Conservation (phyloP, 2,888 invertebrate genomes). For the Timema podura region DNA sequence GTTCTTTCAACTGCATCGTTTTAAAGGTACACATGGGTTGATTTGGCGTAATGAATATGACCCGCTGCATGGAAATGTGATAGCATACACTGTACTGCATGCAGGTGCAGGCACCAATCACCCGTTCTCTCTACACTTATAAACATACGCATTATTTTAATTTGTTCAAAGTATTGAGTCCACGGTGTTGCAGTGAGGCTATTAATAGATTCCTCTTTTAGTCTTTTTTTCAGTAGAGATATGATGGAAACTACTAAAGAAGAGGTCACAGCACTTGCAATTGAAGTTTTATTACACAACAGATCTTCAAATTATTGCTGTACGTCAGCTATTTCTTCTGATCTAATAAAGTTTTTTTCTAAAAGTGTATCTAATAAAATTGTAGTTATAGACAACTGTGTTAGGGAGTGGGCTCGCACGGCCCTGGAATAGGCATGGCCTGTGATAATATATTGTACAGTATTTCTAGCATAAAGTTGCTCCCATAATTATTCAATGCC, state of each 20-base stretch:
- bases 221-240: background rate
- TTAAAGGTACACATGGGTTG: background rate
- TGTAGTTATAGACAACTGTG: background rate
- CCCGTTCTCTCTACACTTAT: background rate
- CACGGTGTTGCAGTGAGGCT: background rate
- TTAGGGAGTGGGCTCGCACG: background rate
- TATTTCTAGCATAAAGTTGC: background rate
- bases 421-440: constrained; percentile 1
- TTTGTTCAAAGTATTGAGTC: background rate
- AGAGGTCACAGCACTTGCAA: too few relatives aligned
- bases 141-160: background rate
- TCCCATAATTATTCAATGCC: background rate
- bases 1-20: background rate
- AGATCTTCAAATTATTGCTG: too few relatives aligned
- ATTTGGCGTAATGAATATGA: background rate
- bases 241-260: background rate
- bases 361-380: background rate
- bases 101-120: background rate
- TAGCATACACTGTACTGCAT: background rate
- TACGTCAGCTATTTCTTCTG: too few relatives aligned
- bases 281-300: too few relatives aligned
- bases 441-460: background rate
- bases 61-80: background rate
- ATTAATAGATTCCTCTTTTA: background rate
- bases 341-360: background rate